These are phyloP conservation scores for Colletes collaris DNA, from an alignment of 2,888 invertebrate species.

Conservation along the genomic window DNA sequence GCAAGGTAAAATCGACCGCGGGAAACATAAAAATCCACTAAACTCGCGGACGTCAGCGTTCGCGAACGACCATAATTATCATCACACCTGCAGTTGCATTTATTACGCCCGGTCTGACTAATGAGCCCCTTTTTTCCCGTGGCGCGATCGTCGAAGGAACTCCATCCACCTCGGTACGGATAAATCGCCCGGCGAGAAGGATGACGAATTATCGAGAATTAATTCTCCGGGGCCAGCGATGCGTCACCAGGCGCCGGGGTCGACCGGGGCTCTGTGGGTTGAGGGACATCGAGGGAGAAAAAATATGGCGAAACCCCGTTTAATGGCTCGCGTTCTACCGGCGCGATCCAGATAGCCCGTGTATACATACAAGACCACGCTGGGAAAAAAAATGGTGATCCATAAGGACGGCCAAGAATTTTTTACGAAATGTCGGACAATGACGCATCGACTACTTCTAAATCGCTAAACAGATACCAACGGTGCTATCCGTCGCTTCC, in stretches of 20 bases:
- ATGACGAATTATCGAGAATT: conserved; percentile 64
- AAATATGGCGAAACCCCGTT: conserved; percentile 59
- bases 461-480: too few relatives aligned
- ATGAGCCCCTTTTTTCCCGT: conserved; percentile 39
- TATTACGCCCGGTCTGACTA: conserved; percentile 46
- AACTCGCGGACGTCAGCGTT: conserved; percentile 15
- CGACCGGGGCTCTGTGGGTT: not conserved
- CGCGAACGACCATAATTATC: conserved; percentile 51
- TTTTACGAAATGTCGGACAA: too few relatives aligned
- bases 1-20: conserved; percentile 3
- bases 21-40: conserved; percentile 37
- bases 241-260: conserved; percentile 22
- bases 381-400: too few relatives aligned
- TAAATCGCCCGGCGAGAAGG: conserved; percentile 55
- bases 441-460: too few relatives aligned
- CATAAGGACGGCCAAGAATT: too few relatives aligned
- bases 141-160: conserved; percentile 29
- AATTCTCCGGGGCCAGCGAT: conserved; percentile 49
- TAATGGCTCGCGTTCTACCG: conserved; percentile 49
- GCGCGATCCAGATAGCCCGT: not conserved
- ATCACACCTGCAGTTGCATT: conserved; percentile 45
- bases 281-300: conserved; percentile 23
- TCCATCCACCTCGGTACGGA: conserved; percentile 38
- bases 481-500: too few relatives aligned
- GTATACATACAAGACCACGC: too few relatives aligned